Conservation (phyloP, 2,797 vertebrate species). For the Labeo calbasu region DNA sequence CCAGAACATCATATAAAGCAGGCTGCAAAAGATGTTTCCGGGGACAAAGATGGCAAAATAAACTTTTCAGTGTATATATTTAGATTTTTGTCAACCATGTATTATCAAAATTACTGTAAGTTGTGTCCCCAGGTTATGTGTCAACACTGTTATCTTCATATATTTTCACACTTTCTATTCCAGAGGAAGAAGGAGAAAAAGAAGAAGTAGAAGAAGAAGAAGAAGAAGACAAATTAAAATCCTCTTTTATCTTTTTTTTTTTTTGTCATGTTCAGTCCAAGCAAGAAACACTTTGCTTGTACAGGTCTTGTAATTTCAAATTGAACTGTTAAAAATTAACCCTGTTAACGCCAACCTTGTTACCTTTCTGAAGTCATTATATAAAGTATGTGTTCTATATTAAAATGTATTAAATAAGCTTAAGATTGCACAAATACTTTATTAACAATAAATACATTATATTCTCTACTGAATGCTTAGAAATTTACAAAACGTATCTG, state of each 20-base stretch:
- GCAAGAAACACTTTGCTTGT: neutral
- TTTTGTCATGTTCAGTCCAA: neutral
- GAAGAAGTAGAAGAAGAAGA: too few species aligned
- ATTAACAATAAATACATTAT: neutral
- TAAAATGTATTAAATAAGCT: neutral
- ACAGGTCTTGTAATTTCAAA: neutral
- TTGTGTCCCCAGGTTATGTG: neutral
- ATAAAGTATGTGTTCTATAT: neutral
- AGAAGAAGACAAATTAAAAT: too few species aligned
- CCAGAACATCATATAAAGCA: conserved; percentile 70
- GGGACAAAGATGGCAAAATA: conserved; percentile 64
- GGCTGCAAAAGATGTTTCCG: conserved; percentile 69
- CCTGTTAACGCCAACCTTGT: neutral
- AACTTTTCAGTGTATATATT: neutral
- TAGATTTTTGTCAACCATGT: neutral
- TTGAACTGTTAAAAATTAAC: neutral
- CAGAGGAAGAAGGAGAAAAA: neutral
- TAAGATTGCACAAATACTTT: neutral
- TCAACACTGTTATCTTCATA: neutral
- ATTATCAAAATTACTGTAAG: neutral
- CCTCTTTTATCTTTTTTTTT: neutral
- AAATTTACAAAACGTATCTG: neutral
- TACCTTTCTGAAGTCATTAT: neutral
- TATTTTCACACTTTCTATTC: neutral
- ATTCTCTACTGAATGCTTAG: neutral